A percentile compares a stretch with the other conserved stretches of the same genome.
Evolutionary conservation across 2,113 vertebrate genomes (phyloP).

Genomic region (Chaetodon trifascialis): DNA sequence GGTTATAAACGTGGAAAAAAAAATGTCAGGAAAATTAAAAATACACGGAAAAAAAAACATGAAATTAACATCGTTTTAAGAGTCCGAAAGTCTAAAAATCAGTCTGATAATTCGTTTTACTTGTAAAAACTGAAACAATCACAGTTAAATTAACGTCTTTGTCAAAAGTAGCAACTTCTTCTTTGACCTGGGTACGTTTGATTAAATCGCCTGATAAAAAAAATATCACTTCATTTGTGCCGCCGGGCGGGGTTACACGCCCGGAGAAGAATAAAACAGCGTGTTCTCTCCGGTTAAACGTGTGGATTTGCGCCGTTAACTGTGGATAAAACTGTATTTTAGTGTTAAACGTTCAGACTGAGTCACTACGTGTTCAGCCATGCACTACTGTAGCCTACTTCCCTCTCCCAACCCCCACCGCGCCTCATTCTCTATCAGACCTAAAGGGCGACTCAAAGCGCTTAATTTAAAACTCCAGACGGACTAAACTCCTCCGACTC

Average conservation of each 20-base stretch:
- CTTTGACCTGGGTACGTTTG: constrained; percentile 45
- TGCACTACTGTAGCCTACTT: constrained; percentile 65
- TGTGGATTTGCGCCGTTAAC: not conserved
- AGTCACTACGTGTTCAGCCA: constrained; percentile 71
- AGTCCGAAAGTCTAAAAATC: not conserved
- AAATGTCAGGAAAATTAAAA: not conserved
- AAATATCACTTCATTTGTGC: not conserved
- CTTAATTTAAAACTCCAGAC: constrained; percentile 82
- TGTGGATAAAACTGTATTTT: constrained; percentile 2
- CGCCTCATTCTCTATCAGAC: constrained; percentile 68
- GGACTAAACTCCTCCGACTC: constrained; percentile 75
- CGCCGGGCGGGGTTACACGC: not conserved
- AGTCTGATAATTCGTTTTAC: not conserved
- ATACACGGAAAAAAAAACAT: not conserved
- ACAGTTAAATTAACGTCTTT: not conserved
- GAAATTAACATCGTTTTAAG: not conserved
- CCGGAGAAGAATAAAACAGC: not conserved
- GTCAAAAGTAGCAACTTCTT: constrained; percentile 7
- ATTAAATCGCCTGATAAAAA: constrained; percentile 39
- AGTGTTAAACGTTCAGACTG: constrained; percentile 9
- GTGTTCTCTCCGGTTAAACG: not conserved
- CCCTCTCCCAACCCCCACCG: constrained; percentile 84
- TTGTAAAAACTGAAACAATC: not conserved
- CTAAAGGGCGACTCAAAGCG: constrained; percentile 81
- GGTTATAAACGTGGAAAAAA: not conserved